A percentile compares a stretch with the other conserved stretches of the same genome.
phyloP scores from a whole-genome alignment of 2,888 invertebrate genomes.

The Pimpla rufipes region DNA sequence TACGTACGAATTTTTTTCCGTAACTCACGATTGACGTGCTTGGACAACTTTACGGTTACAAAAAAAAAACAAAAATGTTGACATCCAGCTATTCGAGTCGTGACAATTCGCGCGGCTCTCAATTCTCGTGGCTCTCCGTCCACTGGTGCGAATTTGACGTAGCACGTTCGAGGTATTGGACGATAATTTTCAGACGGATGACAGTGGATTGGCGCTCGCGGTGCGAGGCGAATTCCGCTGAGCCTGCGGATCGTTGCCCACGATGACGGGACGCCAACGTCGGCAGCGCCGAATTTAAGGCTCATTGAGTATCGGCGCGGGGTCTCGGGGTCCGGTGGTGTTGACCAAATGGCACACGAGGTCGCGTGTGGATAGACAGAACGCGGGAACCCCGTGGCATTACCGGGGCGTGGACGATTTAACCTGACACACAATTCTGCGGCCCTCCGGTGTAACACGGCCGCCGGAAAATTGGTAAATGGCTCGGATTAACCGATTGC shows the following conservation, averaged over 20 bases:
- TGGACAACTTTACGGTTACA: background rate
- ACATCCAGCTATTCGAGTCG: conserved; percentile 5
- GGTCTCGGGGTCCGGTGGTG: background rate
- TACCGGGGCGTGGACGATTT: conserved; percentile 44
- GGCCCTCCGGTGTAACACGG: background rate
- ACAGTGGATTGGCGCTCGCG: conserved; percentile 10
- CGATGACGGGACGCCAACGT: conserved; percentile 25
- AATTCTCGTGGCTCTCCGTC: conserved; percentile 15
- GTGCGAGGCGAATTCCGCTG: conserved; percentile 50
- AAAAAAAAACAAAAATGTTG: background rate
- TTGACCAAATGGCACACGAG: background rate
- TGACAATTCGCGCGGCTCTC: background rate
- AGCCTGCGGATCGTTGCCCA: conserved; percentile 46
- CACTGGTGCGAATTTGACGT: conserved; percentile 26
- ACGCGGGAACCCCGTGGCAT: conserved; percentile 13
- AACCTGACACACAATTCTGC: conserved; percentile 41
- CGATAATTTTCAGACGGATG: conserved; percentile 49
- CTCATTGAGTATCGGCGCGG: conserved; percentile 46
- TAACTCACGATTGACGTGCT: background rate
- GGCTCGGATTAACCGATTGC: conserved; percentile 45
- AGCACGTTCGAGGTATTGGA: conserved; percentile 49
- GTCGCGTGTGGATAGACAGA: background rate
- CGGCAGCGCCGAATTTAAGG: conserved; percentile 59
- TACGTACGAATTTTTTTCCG: background rate
- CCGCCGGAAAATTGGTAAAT: conserved; percentile 52